Percentiles rank a stretch among this genome's conserved stretches.
These are phyloP conservation scores for Leptobrachium leishanense DNA, from an alignment of 2,113 vertebrate species.

Conservation along the genomic window DNA sequence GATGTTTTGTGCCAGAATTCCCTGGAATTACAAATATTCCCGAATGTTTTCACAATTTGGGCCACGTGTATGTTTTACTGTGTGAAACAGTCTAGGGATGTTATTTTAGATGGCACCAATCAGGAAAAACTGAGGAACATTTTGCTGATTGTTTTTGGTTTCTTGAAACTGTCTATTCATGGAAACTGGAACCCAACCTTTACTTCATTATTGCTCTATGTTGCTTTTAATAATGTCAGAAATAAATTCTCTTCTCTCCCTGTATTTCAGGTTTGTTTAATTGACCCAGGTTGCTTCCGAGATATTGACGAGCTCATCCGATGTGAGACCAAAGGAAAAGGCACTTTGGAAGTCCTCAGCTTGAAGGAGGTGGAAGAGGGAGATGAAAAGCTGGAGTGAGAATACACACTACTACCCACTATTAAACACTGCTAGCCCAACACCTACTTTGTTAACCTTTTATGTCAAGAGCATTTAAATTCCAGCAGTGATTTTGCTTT, in stretches of 20 bases:
- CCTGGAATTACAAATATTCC: no score
- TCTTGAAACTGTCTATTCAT: no score
- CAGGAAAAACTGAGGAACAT: no score
- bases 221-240: no score
- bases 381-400: conserved; percentile 86
- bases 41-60: no score
- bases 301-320: conserved; percentile 95
- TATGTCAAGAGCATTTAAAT: background rate
- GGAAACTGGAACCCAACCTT: no score
- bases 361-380: conserved; percentile 97
- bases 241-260: background rate
- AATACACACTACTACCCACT: background rate
- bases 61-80: no score
- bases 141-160: no score
- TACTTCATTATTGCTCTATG: no score
- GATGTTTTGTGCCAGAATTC: no score
- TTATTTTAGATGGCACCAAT: no score
- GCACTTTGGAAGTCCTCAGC: conserved; percentile 87
- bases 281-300: conserved; percentile 94
- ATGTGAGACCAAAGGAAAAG: conserved; percentile 89
- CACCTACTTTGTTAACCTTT: conserved; percentile 3
- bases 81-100: no score
- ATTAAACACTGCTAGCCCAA: background rate
- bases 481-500: conserved; percentile 30
- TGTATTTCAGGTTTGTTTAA: conserved; percentile 81